phyloP scores from a whole-genome alignment of 2,797 vertebrate genomes.

The Darevskia mixta region DNA sequence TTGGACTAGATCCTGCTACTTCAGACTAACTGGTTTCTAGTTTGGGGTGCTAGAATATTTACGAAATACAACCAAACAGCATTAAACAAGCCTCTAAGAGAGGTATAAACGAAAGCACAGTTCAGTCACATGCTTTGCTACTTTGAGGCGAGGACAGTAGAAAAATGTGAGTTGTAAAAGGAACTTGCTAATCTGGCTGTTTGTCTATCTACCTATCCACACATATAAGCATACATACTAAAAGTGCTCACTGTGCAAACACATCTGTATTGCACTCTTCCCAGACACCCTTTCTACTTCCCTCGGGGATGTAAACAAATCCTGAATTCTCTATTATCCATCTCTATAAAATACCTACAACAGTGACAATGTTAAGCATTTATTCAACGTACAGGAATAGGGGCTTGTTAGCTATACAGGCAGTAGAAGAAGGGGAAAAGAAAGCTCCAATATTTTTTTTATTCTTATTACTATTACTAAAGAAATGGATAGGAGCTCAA shows the following conservation, averaged over 20 bases:
- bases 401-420: background rate
- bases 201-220: background rate
- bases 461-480: background rate
- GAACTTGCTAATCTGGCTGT: slow-evolving; percentile 11
- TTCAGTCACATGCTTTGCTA: background rate
- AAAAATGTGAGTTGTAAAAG: background rate
- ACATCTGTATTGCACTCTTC: background rate
- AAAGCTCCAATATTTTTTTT: background rate
- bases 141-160: background rate
- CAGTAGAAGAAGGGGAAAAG: background rate
- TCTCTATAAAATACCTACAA: background rate
- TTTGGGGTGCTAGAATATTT: background rate
- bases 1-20: background rate
- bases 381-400: slow-evolving; percentile 8
- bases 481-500: background rate
- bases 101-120: background rate
- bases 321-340: background rate
- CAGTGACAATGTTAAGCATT: slow-evolving; percentile 1
- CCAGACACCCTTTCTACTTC: background rate
- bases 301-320: slow-evolving; percentile 17
- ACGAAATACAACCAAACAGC: background rate
- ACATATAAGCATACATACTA: background rate
- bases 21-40: background rate
- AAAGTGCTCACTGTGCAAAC: background rate
- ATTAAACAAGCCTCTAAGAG: background rate